Evolutionary conservation across 2,113 vertebrate genomes (phyloP).

Genomic region (Mungos mungo): DNA sequence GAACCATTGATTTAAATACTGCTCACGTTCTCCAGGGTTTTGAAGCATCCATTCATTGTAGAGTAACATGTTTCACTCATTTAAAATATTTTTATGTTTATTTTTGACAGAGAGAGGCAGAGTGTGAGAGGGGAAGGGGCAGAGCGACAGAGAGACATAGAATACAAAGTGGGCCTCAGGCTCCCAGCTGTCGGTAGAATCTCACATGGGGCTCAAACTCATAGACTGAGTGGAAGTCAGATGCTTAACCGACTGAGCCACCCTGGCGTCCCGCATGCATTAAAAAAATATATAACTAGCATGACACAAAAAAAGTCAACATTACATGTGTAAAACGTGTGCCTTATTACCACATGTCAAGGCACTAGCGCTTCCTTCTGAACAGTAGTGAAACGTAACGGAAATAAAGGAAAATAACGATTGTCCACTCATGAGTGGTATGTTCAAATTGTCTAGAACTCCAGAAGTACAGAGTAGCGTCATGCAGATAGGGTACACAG

Average conservation of each 20-base stretch:
- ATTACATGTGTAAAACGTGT: neutral
- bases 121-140: too few relatives aligned
- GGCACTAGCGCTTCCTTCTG: neutral
- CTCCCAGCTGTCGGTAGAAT: too few relatives aligned
- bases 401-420: neutral
- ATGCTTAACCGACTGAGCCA: too few relatives aligned
- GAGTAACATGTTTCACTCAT: neutral
- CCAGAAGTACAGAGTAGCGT: neutral
- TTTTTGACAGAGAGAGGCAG: too few relatives aligned
- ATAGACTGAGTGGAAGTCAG: too few relatives aligned
- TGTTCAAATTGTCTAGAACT: too few relatives aligned
- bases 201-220: too few relatives aligned
- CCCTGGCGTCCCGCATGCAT: too few relatives aligned
- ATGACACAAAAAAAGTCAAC: neutral
- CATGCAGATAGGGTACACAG: neutral
- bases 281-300: neutral
- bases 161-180: too few relatives aligned
- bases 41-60: neutral
- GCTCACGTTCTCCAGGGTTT: neutral
- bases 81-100: neutral
- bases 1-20: neutral
- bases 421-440: neutral
- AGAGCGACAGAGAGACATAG: too few relatives aligned
- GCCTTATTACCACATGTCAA: neutral
- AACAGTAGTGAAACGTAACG: neutral